A percentile compares a stretch with the other conserved stretches of the same genome.
These are phyloP conservation scores for Oophaga sylvatica DNA, from an alignment of 2,797 vertebrate genomes.

Conservation along the genomic window DNA sequence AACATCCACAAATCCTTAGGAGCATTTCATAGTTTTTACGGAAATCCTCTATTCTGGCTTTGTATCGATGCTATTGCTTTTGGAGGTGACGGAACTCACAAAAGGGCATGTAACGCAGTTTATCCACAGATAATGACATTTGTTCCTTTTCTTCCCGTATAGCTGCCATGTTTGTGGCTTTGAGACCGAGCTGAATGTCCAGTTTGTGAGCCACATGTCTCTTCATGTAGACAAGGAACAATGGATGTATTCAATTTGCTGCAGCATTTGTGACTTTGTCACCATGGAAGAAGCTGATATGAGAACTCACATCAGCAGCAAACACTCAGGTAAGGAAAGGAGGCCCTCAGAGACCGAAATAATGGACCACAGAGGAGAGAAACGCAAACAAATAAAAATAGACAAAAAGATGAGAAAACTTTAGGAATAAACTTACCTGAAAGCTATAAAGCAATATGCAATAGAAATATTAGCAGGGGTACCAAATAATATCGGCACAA, in stretches of 20 bases:
- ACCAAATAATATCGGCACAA: too few species aligned
- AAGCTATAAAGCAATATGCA: too few species aligned
- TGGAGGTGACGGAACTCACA: not conserved
- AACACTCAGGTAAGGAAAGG: constrained; percentile 86
- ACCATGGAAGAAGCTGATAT: constrained; percentile 97
- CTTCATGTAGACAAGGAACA: constrained; percentile 99
- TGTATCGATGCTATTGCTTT: not conserved
- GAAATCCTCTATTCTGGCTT: not conserved
- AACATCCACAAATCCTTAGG: not conserved
- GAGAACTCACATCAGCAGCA: constrained; percentile 88
- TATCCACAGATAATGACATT: not conserved
- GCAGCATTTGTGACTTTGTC: constrained; percentile 91
- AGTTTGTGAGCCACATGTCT: constrained; percentile 99
- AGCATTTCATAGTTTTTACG: not conserved
- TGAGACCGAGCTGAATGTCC: constrained; percentile 97
- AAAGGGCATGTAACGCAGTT: not conserved
- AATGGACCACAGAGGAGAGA: too few species aligned
- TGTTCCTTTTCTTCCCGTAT: constrained; percentile 47
- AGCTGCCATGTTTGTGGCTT: constrained; percentile 99
- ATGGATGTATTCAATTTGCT: constrained; percentile 99
- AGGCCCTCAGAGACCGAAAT: too few species aligned
- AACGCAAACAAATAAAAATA: too few species aligned
- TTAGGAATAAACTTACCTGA: too few species aligned
- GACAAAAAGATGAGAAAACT: too few species aligned
- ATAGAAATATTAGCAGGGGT: too few species aligned